Evolutionary conservation across 2,888 invertebrate species (phyloP), one percentile per base, ranked within the genome.

Genomic region (Volucella inanis): DNA sequence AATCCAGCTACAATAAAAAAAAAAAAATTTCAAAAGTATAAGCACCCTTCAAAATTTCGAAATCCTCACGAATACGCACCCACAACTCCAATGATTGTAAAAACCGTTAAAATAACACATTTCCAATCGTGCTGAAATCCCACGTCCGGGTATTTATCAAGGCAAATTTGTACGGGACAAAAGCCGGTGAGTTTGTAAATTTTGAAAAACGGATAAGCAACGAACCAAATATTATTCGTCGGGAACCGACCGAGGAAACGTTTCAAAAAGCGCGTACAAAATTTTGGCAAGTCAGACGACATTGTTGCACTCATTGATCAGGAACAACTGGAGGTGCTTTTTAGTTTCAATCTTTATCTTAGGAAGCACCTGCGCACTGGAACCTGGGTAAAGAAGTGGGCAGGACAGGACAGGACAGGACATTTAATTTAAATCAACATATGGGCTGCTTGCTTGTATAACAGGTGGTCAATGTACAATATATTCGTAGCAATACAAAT

Each of bases 1-100:
- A 89, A 89, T 8, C 89, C 89, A 81, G 84, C 89, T 89, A n/a
- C n/a, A n/a, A n/a, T n/a, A n/a, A n/a, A n/a, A n/a, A n/a, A 22
- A 22, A 31, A 22, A 31, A 31, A 31, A 6, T 31, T 31, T 6
- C 6, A 31, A 31, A 64, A 11, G n/a, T 41, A 10, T 62, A 9
- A 65, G 14, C 31, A 57, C 15, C 11, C 3, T 0, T 14, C 3
- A 38, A 6, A 12, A n/a, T 6, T 14, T 11, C 9, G 1, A 9
- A 45, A 43, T 12, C 47, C 3, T 39, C 11, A 3, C n/a, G 14
- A 15, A 10, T 50, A 71, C 75, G 64, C 74, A 89, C 89, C 87
- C n/a, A 87, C 71, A 52, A 74, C 80, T n/a, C 82, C 74, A 57
- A 87, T 54, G 0, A 80, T 49, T 50, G 68, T 71, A 8, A 86